Evolutionary conservation across 2,797 vertebrate species (phyloP), one percentile per base, ranked within the genome.

Genomic region (Odontamblyopus lacepedii): DNA sequence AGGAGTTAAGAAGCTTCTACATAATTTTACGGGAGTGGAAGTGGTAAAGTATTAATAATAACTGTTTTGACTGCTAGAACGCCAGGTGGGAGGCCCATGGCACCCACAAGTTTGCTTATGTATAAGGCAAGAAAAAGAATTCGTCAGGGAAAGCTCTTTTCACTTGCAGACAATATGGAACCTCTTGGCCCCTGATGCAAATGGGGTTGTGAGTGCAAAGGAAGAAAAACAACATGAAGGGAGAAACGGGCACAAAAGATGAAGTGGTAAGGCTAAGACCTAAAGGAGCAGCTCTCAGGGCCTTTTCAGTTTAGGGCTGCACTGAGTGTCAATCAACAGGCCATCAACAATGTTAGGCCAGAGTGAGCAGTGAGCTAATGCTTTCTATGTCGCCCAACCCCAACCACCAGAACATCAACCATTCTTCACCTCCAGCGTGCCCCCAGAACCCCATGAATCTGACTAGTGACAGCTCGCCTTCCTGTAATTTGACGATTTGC

Each of bases 141-240:
- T 78, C 83, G 70, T 82, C 51, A 63, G 87, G 89, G 88, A 88
- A 87, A 93, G 92, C 92, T 87, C 92, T 94, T 68, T 69, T 92
- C 77, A 83, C 82, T 76, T 74, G 72, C 50, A 59, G 77, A 83
- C 76, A 70, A 81, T 78, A 68, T 77, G 80, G 83, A 90, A 87
- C 87, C 93, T 95, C 94, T 93, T 90, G 93, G 81, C 91, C 86
- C 80, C 85, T 79, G 73, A 97, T 96, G 96, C 95, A 96, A 96
- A 97, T 96, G 90, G 92, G 90, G 67, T 92, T 93, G 94, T 89
- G 90, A 88, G 87, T 71, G 83, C 70, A 86, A 81, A 83, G 74
- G 71, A 78, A 84, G 82, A 88, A 90, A 87, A 89, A 91, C 83
- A 92, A 90, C 87, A 90, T 86, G 82, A 84, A 87, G 80, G 79